A percentile compares a stretch with the other conserved stretches of the same genome.
Evolutionary conservation across 2,888 invertebrate species (phyloP).

Genomic region (Nemoura dubitans): DNA sequence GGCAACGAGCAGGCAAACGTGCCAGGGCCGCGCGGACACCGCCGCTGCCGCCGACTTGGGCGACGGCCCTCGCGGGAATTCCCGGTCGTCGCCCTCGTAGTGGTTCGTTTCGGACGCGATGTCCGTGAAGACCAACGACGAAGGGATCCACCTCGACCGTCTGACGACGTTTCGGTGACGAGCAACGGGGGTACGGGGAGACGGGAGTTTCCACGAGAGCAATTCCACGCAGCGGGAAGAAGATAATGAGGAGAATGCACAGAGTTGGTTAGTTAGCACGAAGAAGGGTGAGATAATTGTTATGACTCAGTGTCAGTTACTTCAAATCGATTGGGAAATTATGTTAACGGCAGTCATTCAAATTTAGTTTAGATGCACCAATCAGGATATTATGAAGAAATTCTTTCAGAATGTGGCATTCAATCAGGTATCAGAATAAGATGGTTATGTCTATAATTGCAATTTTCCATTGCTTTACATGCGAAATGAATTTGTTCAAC

Average conservation of each 20-base stretch:
- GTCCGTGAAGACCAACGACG: slow-evolving; percentile 68
- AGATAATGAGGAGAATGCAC: slow-evolving; percentile 37
- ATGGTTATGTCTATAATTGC: too few species aligned
- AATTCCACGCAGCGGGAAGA: slow-evolving; percentile 50
- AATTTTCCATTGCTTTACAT: too few species aligned
- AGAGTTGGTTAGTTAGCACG: slow-evolving; percentile 29
- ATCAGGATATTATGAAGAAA: too few species aligned
- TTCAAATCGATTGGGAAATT: too few species aligned
- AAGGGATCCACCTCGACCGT: slow-evolving; percentile 71
- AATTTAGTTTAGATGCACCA: too few species aligned
- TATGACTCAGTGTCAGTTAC: slow-evolving; percentile 33
- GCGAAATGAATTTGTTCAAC: too few species aligned
- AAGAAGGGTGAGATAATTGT: slow-evolving; percentile 16
- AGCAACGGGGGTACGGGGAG: not conserved
- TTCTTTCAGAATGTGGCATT: too few species aligned
- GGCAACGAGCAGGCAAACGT: not conserved
- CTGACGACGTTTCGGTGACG: not conserved
- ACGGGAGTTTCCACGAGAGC: not conserved
- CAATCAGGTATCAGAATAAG: too few species aligned
- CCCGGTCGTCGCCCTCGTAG: not conserved
- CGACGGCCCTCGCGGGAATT: too few species aligned
- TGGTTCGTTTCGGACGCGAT: slow-evolving; percentile 40
- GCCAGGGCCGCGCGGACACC: not conserved
- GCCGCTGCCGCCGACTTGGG: not conserved
- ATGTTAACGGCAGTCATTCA: too few species aligned